These are phyloP conservation scores for Caenorhabditis sp. DNA, from an alignment of 2,888 invertebrate species.

Conservation along the genomic window DNA sequence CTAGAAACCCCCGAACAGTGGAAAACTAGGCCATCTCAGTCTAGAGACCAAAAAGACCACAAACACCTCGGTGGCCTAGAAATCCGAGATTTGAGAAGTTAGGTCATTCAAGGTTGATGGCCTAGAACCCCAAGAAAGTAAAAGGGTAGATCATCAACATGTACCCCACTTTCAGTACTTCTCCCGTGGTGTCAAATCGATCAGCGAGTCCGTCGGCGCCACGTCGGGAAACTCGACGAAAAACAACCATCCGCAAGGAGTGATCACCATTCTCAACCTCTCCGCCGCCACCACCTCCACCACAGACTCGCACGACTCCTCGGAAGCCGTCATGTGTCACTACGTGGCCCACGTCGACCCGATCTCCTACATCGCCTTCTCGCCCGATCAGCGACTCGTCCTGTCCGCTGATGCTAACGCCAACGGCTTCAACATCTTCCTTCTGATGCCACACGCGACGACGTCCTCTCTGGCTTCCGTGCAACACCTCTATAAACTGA, in stretches of 20 bases:
- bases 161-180: conserved; percentile 83
- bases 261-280: conserved; percentile 74
- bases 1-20: too few relatives aligned
- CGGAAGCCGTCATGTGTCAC: conserved; percentile 72
- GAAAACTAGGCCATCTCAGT: neutral
- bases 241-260: conserved; percentile 62
- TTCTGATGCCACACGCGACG: conserved; percentile 94
- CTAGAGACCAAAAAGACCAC: too few relatives aligned
- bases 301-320: too few relatives aligned
- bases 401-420: conserved; percentile 84
- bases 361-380: conserved; percentile 68
- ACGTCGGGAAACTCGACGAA: conserved; percentile 54
- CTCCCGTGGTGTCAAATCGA: conserved; percentile 84
- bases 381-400: conserved; percentile 81
- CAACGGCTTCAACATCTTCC: conserved; percentile 91
- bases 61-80: too few relatives aligned
- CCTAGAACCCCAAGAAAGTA: too few relatives aligned
- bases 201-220: conserved; percentile 84
- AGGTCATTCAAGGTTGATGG: too few relatives aligned
- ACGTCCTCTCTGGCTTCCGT: conserved; percentile 88
- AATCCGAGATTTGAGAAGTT: too few relatives aligned
- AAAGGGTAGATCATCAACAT: too few relatives aligned
- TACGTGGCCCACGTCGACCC: conserved; percentile 77
- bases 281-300: too few relatives aligned
- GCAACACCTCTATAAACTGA: conserved; percentile 94